phyloP scores from a whole-genome alignment of 2,113 vertebrate genomes.

The Leptobrachium ailaonicum region DNA sequence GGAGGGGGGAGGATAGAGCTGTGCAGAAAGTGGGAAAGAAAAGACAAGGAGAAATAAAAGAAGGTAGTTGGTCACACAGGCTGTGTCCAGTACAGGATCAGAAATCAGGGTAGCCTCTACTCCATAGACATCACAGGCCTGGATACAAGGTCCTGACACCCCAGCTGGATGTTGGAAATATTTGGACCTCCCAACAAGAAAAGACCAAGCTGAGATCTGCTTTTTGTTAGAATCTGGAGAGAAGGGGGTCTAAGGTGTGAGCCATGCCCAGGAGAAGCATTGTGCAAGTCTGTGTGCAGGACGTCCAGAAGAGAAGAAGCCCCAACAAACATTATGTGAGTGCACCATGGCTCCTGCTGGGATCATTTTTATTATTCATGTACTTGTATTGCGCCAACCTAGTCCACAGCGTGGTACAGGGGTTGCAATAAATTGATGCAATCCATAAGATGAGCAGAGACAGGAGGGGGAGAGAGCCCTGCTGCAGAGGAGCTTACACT shows the following conservation, averaged over 20 bases:
- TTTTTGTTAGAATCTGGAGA: conserved; percentile 23
- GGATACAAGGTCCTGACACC: background rate
- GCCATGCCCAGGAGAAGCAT: conserved; percentile 74
- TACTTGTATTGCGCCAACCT: too few species aligned
- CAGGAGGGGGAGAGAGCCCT: too few species aligned
- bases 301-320: conserved; percentile 76
- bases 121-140: background rate
- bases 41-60: conserved; percentile 27
- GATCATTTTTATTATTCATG: too few species aligned
- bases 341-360: conserved; percentile 23
- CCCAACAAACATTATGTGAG: conserved; percentile 83
- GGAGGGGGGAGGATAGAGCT: too few species aligned
- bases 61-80: background rate
- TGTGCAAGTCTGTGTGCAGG: conserved; percentile 77
- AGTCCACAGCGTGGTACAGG: too few species aligned
- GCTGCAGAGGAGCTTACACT: too few species aligned
- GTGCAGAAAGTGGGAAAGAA: background rate
- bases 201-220: background rate
- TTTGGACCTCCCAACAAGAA: background rate
- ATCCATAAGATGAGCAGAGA: too few species aligned
- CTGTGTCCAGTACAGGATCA: background rate
- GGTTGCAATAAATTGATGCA: too few species aligned
- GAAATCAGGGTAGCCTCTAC: too few species aligned
- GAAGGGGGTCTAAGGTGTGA: background rate
- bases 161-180: conserved; percentile 16